Percentiles rank a stretch among this genome's conserved stretches.
Evolutionary conservation across 2,113 vertebrate species (phyloP).

Genomic region (Anser brachyrhynchus): DNA sequence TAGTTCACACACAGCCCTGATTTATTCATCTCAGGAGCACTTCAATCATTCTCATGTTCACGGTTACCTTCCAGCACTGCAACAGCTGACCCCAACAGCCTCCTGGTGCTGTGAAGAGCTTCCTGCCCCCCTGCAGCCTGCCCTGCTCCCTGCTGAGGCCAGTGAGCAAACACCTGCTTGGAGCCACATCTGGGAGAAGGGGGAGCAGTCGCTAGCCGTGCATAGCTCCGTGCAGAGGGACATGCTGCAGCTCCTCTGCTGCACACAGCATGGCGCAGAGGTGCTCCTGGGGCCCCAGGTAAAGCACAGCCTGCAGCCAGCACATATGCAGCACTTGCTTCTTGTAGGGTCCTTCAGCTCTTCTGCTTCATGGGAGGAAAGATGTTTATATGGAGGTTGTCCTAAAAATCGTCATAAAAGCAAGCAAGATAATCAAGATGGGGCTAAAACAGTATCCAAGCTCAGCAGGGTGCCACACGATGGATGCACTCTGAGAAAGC

Average conservation of each 20-base stretch:
- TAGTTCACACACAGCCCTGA: neutral
- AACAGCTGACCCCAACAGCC: neutral
- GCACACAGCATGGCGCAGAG: neutral
- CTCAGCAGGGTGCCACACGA: neutral
- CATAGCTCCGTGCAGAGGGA: neutral
- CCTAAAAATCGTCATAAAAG: neutral
- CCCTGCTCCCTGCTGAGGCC: neutral
- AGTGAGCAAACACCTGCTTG: neutral
- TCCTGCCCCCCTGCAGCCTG: neutral
- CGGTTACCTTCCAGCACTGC: neutral
- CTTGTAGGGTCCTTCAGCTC: neutral
- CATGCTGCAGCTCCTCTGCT: neutral
- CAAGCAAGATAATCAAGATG: neutral
- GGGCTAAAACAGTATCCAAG: neutral
- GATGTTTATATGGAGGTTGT: neutral
- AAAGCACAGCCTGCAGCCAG: neutral
- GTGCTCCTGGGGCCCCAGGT: neutral
- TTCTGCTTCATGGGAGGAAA: neutral
- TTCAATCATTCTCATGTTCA: fast-evolving
- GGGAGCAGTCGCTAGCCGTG: neutral
- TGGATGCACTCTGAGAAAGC: neutral
- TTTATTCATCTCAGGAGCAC: neutral
- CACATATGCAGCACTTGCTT: neutral
- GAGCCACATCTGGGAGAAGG: neutral
- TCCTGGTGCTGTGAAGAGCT: neutral